Evolutionary conservation across 2,888 invertebrate genomes (phyloP), one percentile per base, ranked within the genome.

Genomic region (Xanthia togata): DNA sequence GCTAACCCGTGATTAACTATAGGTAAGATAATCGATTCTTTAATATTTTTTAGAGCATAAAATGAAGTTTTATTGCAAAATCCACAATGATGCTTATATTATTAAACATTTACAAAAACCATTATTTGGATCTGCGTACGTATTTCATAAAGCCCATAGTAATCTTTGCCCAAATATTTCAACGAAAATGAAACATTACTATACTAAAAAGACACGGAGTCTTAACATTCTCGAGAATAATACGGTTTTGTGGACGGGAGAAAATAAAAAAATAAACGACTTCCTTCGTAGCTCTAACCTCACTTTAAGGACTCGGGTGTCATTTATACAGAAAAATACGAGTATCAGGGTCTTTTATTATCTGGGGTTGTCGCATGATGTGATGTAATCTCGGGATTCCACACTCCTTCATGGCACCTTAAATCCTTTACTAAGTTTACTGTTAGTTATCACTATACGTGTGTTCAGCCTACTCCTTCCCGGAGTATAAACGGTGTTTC

Each of bases 311-410:
- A 77, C 64, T 64, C 62, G 72, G 73, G 70, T 59, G 64, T 70
- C 79, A 81, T 81, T 78, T 82, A 86, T 59, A 82, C 78, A 74
- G 62, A 79, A 80, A 83, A 79, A 85, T 81, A 81, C 72, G 80
- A 73, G 72, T 64, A 71, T 68, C n/a, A 71, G 63, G 73, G 76
- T 76, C 73, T 60, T 72, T 81, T 88, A 84, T 79, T 88, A 78
- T 74, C 69, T 74, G 57, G 60, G 71, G 41, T 65, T 70, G 70
- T 77, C 81, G 73, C 70, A 67, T 81, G 74, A 70, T 64, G 67
- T 67, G 80, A 76, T 88, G 70, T 82, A 75, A 87, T 84, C 87
- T 80, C 50, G 41, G 77, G 72, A 80, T 78, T 73, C 72, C 78
- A 65, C 71, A 64, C 72, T 72, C 68, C 74, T 72, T 73, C 65